phyloP scores from a whole-genome alignment of 2,113 vertebrate genomes.

The Protobothrops mucrosquamatus region DNA sequence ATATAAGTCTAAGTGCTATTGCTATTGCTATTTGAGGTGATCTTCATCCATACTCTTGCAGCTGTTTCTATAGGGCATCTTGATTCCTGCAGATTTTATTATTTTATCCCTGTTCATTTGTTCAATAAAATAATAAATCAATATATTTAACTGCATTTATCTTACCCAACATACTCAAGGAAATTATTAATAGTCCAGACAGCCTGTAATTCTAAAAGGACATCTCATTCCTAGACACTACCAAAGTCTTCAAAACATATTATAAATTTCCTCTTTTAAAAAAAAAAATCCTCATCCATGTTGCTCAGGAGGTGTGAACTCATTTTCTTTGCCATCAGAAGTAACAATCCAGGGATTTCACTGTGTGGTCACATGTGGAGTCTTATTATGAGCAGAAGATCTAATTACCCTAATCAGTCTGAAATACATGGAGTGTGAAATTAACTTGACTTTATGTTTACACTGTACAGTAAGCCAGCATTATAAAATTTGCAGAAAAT shows the following conservation, averaged over 20 bases:
- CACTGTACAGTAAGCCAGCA: conserved; percentile 30
- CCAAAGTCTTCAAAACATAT: background rate
- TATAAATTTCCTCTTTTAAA: conserved; percentile 21
- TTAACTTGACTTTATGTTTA: conserved; percentile 62
- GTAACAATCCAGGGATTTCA: conserved; percentile 40
- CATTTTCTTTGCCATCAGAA: conserved; percentile 39
- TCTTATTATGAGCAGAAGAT: conserved; percentile 49
- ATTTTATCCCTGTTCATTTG: background rate
- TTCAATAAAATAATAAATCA: background rate
- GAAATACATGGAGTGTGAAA: conserved; percentile 58
- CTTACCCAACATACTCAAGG: background rate
- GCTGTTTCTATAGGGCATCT: background rate
- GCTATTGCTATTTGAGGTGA: background rate
- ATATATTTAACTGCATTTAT: background rate
- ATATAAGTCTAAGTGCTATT: background rate
- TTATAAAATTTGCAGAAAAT: conserved; percentile 39
- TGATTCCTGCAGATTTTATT: background rate
- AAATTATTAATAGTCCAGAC: background rate
- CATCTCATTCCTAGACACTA: conserved; percentile 26
- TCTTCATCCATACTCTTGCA: background rate
- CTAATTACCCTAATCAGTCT: conserved; percentile 52
- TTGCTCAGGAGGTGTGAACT: background rate
- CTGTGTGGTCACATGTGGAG: conserved; percentile 32
- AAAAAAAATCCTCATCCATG: background rate
- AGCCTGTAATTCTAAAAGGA: background rate